These are phyloP conservation scores for Psittacula cyanocephala DNA, from an alignment of 2,113 vertebrate genomes.

Conservation along the genomic window DNA sequence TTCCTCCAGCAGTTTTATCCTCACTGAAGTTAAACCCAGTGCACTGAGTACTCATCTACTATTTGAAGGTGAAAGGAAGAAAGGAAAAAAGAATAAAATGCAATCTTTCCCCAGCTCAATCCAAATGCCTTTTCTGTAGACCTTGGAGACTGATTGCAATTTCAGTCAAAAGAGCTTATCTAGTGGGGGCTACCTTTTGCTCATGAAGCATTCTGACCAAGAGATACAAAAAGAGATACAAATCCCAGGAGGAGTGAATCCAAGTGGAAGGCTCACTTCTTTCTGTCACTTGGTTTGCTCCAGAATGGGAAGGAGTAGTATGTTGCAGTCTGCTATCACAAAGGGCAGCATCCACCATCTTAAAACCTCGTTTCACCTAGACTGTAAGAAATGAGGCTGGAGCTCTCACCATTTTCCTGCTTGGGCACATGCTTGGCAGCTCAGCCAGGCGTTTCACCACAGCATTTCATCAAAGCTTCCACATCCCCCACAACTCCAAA, in stretches of 20 bases:
- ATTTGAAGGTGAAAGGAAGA: conserved; percentile 41
- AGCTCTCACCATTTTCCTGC: background rate
- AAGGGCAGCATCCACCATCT: background rate
- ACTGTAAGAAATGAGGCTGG: background rate
- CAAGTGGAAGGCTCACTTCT: background rate
- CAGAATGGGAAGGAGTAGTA: background rate
- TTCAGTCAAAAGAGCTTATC: conserved; percentile 21
- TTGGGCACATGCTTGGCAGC: background rate
- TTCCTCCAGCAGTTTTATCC: conserved; percentile 60
- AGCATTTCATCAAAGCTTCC: background rate
- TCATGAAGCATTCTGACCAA: background rate
- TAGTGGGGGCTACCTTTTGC: background rate
- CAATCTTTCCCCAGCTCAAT: conserved; percentile 16
- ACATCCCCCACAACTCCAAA: background rate
- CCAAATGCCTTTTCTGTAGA: background rate
- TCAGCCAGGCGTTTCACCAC: background rate
- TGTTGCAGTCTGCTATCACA: background rate
- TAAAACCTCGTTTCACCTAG: background rate
- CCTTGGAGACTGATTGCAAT: conserved; percentile 1
- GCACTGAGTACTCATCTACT: conserved; percentile 15
- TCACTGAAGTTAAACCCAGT: conserved; percentile 47
- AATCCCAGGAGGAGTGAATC: background rate
- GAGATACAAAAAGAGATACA: background rate
- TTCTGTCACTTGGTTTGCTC: background rate
- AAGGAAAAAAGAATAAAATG: background rate